Evolutionary conservation across 1,140 invertebrate genomes (phyloP), one percentile per base, ranked within the genome.

Genomic region (Heliconius nattereri): DNA sequence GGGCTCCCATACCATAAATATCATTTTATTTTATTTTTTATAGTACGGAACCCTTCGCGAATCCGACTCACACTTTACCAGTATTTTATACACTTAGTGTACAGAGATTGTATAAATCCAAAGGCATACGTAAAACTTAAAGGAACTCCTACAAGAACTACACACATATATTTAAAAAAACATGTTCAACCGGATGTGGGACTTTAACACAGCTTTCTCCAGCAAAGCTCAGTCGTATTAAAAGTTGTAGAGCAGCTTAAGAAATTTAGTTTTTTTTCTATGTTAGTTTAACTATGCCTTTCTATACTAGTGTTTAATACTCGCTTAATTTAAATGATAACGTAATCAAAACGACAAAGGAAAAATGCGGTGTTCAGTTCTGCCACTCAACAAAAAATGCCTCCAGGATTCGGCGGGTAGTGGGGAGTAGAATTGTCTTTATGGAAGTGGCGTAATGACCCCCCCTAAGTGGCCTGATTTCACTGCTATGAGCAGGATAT

Each of bases 161-260:
- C 60, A 13, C 0, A 29, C 9, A 16, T 76, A 74, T 78, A 74
- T 81, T 81, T 77, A 71, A 77, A 81, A 81, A 81, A 72, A 60
- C 66, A 80, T 37, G 52, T 81, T 73, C 78, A 77, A 32, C 75
- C 40, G 71, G 54, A 60, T 73, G 72, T 78, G 71, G 70, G 77
- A 75, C 75, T 81, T 75, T 78, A 74, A 81, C 76, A 81, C 75
- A 71, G 70, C 71, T 78, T 77, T 52, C 70, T 77, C 11, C 9
- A 57, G 71, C 23, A 57, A 77, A 77, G 79, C 75, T 54, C 57
- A 71, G 75, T 75, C 60, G 72, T 72, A 74, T 74, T 45, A 29
- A 71, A 81, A 81, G 37, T 78, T 78, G 26, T 35, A 26, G 11
- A 66, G 23, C 26, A 29, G 23, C 26, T 66, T 66, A 66, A 66